Evolutionary conservation across 2,113 vertebrate species (phyloP).

Genomic region (Pleuronectes platessa): DNA sequence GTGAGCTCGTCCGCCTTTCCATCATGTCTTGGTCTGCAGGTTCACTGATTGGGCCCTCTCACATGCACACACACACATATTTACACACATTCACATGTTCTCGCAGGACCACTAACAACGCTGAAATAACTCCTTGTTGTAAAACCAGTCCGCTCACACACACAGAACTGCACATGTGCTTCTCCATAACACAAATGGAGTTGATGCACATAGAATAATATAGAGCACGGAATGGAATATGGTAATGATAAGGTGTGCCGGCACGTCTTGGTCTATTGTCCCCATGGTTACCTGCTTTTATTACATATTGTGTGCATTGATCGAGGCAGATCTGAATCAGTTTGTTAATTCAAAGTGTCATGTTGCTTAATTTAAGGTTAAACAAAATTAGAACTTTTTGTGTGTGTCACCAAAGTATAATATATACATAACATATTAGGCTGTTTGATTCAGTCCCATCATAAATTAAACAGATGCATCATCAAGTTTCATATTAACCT

Average conservation of each 20-base stretch:
- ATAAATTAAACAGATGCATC: not conserved
- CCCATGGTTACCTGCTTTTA: not conserved
- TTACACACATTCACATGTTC: not conserved
- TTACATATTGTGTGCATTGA: not conserved
- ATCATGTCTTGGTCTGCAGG: not conserved
- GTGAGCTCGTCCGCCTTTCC: not conserved
- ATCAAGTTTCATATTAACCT: no score
- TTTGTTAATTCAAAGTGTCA: not conserved
- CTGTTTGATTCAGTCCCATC: not conserved
- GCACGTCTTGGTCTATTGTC: not conserved
- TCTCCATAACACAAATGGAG: not conserved
- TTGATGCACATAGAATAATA: not conserved
- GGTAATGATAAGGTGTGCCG: not conserved
- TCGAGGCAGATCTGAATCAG: no score
- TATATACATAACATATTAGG: no score
- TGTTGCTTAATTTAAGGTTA: not conserved
- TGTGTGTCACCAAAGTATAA: not conserved
- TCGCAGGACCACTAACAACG: not conserved
- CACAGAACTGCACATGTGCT: not conserved
- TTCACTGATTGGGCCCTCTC: slow-evolving; percentile 7
- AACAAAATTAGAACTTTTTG: not conserved
- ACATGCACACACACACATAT: not conserved
- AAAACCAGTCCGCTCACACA: not conserved
- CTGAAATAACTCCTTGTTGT: not conserved
- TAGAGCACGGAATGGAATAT: not conserved